Evolutionary conservation across 2,113 vertebrate genomes (phyloP).

Genomic region (Butorides virescens): DNA sequence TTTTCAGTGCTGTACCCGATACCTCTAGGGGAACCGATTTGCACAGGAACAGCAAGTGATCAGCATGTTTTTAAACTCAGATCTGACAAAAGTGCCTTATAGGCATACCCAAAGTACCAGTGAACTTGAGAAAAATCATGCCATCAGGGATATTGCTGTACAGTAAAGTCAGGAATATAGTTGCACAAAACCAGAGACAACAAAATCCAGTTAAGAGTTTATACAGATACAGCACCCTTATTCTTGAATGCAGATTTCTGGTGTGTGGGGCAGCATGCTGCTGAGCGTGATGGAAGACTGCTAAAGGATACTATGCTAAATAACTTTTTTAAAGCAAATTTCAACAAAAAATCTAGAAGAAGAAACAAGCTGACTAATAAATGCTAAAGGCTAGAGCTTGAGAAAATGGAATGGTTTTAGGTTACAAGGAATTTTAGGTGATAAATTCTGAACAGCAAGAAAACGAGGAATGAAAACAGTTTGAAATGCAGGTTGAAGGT

Average conservation of each 20-base stretch:
- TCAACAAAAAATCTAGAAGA: neutral
- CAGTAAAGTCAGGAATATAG: neutral
- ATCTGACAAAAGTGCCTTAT: accelerated
- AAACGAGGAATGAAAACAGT: neutral
- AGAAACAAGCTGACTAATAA: neutral
- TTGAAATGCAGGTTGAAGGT: neutral
- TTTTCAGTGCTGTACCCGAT: neutral
- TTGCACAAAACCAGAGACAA: neutral
- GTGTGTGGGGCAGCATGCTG: neutral
- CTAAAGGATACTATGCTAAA: neutral
- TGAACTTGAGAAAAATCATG: neutral
- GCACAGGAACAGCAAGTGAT: neutral
- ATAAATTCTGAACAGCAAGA: neutral
- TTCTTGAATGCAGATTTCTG: neutral
- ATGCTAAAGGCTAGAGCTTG: neutral
- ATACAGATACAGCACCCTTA: neutral
- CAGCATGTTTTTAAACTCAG: neutral
- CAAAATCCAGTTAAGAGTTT: neutral
- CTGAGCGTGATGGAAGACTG: neutral
- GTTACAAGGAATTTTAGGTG: neutral
- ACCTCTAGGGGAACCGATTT: neutral
- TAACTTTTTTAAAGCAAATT: neutral
- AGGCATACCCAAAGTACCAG: neutral
- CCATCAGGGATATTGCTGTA: neutral
- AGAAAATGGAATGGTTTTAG: neutral